These are phyloP conservation scores for Pseudococcus jackbeardsleyi DNA, from an alignment of 2,888 invertebrate genomes.

Conservation along the genomic window DNA sequence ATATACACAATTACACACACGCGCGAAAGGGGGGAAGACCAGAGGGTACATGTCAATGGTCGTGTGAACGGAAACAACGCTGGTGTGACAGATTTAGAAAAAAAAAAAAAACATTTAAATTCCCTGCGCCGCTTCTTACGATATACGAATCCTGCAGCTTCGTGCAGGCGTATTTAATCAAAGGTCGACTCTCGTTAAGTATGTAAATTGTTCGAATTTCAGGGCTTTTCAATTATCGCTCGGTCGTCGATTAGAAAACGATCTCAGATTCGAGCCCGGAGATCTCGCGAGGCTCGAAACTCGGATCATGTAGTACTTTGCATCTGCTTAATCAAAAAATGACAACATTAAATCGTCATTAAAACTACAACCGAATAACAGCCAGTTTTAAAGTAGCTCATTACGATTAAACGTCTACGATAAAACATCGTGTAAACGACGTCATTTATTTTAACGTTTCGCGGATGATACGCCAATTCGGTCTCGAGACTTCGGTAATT, in stretches of 20 bases:
- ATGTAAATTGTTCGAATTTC: slow-evolving; percentile 22
- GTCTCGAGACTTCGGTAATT: slow-evolving; percentile 6
- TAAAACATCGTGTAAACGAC: slow-evolving; percentile 56
- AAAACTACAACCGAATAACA: slow-evolving; percentile 51
- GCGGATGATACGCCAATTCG: slow-evolving; percentile 42
- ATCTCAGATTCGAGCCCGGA: background rate
- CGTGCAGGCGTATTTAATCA: slow-evolving; percentile 9
- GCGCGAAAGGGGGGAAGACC: slow-evolving; percentile 45
- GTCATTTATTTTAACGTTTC: slow-evolving; percentile 46
- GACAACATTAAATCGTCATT: slow-evolving; percentile 56
- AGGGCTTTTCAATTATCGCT: slow-evolving; percentile 3
- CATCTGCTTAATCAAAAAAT: slow-evolving; percentile 39
- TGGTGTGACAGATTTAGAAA: slow-evolving; percentile 67
- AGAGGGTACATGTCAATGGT: slow-evolving; percentile 60
- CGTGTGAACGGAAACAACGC: slow-evolving; percentile 68
- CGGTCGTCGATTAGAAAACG: slow-evolving; percentile 17
- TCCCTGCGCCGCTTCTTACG: background rate
- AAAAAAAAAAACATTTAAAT: slow-evolving; percentile 20
- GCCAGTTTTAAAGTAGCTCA: slow-evolving; percentile 52
- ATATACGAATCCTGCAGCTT: background rate
- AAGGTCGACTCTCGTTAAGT: slow-evolving; percentile 12
- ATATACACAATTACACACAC: background rate
- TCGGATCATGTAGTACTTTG: background rate
- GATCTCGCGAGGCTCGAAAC: no score
- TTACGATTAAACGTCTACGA: slow-evolving; percentile 52